phyloP scores from a whole-genome alignment of 2,888 invertebrate genomes.

The Colostygia pectinataria region DNA sequence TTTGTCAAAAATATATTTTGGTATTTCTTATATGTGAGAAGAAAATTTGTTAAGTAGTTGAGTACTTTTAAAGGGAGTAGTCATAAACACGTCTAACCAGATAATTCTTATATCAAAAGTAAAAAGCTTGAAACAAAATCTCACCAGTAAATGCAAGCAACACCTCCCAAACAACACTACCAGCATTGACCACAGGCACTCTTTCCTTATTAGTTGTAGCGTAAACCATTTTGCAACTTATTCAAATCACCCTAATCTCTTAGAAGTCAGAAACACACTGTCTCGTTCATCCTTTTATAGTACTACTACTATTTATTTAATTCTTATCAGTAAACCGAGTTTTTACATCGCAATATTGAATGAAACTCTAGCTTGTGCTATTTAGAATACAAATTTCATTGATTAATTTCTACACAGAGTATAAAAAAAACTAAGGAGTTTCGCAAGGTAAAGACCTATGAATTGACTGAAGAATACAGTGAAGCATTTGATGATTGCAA shows the following conservation, averaged over 20 bases:
- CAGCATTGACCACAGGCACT: background rate
- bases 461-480: background rate
- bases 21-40: too few relatives aligned
- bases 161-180: slow-evolving; percentile 21
- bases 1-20: too few relatives aligned
- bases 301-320: slow-evolving; percentile 24
- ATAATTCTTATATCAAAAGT: too few relatives aligned
- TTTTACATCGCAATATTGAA: background rate
- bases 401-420: too few relatives aligned
- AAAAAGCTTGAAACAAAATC: slow-evolving; percentile 1
- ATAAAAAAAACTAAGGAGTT: background rate
- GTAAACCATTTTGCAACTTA: slow-evolving; percentile 27
- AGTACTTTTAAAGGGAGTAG: too few relatives aligned
- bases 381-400: slow-evolving; percentile 17
- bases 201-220: slow-evolving; percentile 15
- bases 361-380: slow-evolving; percentile 8
- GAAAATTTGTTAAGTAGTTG: too few relatives aligned
- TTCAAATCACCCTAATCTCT: slow-evolving; percentile 7
- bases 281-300: slow-evolving; percentile 24
- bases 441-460: slow-evolving; percentile 5
- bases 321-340: slow-evolving; percentile 21
- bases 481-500: slow-evolving; percentile 1
- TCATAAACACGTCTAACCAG: too few relatives aligned
- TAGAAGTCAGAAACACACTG: slow-evolving; percentile 12
- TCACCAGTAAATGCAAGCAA: slow-evolving; percentile 26